phyloP scores from a whole-genome alignment of 2,888 invertebrate species.

The Hydroisotoma schaefferi region DNA sequence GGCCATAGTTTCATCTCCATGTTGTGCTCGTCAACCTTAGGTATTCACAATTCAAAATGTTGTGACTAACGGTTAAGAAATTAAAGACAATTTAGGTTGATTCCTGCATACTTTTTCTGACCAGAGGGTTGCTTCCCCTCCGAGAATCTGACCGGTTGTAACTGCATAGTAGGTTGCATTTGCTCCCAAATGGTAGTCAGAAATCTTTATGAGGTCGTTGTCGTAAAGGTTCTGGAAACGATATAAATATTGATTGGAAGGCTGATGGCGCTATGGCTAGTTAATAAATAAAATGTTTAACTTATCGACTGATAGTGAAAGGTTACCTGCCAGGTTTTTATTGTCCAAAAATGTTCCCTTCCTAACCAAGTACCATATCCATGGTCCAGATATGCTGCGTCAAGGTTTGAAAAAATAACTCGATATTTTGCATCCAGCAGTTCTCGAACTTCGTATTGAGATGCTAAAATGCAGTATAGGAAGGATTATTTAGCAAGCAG shows the following conservation, averaged over 20 bases:
- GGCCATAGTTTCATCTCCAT: conserved; percentile 75
- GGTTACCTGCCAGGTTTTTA: conserved; percentile 53
- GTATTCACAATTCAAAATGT: too few relatives aligned
- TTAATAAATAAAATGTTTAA: not conserved
- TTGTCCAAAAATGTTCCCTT: conserved; percentile 45
- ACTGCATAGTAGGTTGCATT: conserved; percentile 42
- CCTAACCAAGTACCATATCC: conserved; percentile 55
- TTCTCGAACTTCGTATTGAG: conserved; percentile 59
- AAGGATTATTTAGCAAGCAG: not conserved
- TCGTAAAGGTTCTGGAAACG: conserved; percentile 60
- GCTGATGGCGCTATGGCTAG: conserved; percentile 81
- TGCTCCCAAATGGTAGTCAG: conserved; percentile 44
- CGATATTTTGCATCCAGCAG: conserved; percentile 69
- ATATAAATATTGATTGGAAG: conserved; percentile 60
- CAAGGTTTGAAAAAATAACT: conserved; percentile 80
- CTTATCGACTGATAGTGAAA: conserved; percentile 55
- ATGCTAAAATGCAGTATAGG: conserved; percentile 29
- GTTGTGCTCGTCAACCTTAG: conserved; percentile 46
- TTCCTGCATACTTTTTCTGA: conserved; percentile 63
- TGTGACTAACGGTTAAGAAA: not conserved
- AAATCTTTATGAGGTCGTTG: conserved; percentile 49
- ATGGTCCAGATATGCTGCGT: conserved; percentile 80
- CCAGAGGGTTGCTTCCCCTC: conserved; percentile 74
- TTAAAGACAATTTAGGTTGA: not conserved
- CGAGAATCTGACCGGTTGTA: conserved; percentile 52